phyloP scores from a whole-genome alignment of 2,888 invertebrate genomes.

The Phanerotoma sp. region DNA sequence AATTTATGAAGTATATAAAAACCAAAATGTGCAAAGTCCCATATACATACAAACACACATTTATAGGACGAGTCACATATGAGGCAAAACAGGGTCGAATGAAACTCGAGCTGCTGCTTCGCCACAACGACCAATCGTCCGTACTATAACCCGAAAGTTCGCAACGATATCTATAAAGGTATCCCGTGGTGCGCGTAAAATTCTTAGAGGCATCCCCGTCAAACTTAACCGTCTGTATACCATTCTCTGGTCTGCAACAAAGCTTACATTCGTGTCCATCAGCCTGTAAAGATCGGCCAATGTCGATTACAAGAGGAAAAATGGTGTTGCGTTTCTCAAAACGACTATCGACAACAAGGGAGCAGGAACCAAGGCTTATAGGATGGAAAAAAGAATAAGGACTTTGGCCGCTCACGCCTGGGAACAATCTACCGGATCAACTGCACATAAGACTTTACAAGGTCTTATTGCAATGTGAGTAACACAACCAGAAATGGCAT shows the following conservation, averaged over 20 bases:
- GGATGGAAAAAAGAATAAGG: slow-evolving; percentile 1
- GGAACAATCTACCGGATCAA: neutral
- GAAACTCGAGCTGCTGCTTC: neutral
- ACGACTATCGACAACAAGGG: neutral
- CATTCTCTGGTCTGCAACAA: slow-evolving; percentile 2
- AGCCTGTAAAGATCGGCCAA: slow-evolving; percentile 12
- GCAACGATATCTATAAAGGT: slow-evolving; percentile 13
- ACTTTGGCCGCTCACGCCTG: slow-evolving; percentile 2
- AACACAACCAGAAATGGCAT: slow-evolving; percentile 10
- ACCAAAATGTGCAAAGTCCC: too few species aligned
- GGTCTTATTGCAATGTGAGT: slow-evolving; percentile 4
- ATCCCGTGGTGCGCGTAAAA: slow-evolving; percentile 17
- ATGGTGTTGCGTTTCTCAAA: neutral
- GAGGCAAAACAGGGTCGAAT: neutral
- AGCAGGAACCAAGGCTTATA: neutral
- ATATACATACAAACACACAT: neutral
- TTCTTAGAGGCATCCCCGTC: neutral
- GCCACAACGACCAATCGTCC: slow-evolving; percentile 16
- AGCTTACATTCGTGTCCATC: slow-evolving; percentile 16
- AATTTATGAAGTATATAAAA: slow-evolving; percentile 9
- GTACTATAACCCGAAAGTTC: slow-evolving; percentile 3
- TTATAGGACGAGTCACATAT: slow-evolving; percentile 1
- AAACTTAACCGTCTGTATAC: slow-evolving; percentile 14
- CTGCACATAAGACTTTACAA: neutral
- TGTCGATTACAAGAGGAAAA: slow-evolving; percentile 12